Evolutionary conservation across 1,140 invertebrate species (phyloP).

Genomic region (Mesaphorura yosii): DNA sequence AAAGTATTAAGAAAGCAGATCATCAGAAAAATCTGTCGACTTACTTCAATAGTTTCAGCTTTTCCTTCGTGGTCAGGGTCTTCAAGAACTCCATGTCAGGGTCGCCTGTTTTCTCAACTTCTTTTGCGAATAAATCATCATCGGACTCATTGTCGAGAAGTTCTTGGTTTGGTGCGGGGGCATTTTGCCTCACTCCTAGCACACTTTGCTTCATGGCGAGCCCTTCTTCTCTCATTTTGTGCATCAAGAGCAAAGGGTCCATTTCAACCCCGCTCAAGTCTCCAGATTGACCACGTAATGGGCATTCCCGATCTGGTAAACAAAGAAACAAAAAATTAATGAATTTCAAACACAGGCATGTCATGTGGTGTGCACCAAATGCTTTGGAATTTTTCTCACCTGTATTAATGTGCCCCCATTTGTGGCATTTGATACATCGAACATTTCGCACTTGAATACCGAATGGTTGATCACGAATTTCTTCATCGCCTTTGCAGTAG

Average conservation of each 20-base stretch:
- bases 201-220: conserved; percentile 70
- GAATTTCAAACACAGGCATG: too few species aligned
- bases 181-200: conserved; percentile 48
- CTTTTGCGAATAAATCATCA: conserved; percentile 27
- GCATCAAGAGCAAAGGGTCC: conserved; percentile 63
- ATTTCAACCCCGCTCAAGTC: conserved; percentile 44
- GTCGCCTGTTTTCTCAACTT: conserved; percentile 4
- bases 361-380: too few species aligned
- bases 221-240: conserved; percentile 85
- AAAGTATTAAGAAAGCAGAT: not conserved
- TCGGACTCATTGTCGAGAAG: conserved; percentile 4
- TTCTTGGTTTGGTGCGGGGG: conserved; percentile 36
- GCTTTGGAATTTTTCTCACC: conserved; percentile 52
- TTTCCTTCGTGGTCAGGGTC: conserved; percentile 72
- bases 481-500: conserved; percentile 88
- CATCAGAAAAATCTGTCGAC: conserved; percentile 27
- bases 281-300: conserved; percentile 76
- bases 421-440: conserved; percentile 94
- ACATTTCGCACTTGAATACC: conserved; percentile 96
- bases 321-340: conserved; percentile 13
- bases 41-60: conserved; percentile 76
- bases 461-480: conserved; percentile 96
- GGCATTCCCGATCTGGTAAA: conserved; percentile 74
- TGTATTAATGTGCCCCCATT: conserved; percentile 99
- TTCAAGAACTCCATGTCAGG: conserved; percentile 64